These are phyloP conservation scores for Palythoa grandis DNA, from an alignment of 92 coral and sea anemone genomes.

Conservation along the genomic window DNA sequence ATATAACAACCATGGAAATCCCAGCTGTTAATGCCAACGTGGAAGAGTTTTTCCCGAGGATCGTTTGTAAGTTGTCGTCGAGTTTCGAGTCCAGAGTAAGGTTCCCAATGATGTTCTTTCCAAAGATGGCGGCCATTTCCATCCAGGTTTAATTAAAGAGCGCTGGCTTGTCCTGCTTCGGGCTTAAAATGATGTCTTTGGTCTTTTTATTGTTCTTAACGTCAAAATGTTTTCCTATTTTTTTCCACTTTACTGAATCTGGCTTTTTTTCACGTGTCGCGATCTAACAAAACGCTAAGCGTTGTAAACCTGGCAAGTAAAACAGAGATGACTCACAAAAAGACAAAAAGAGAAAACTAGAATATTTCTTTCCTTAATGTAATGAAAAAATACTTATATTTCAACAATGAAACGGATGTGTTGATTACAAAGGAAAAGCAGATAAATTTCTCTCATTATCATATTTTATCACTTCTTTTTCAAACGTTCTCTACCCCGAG, in stretches of 20 bases:
- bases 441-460: not conserved
- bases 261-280: too few species aligned
- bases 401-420: not conserved
- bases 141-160: not conserved
- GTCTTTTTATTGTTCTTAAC: too few species aligned
- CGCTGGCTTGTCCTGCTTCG: not conserved
- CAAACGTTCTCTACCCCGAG: too few species aligned
- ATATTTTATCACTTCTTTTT: not conserved
- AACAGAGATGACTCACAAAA: too few species aligned
- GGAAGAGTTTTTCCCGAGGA: not conserved
- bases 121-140: not conserved
- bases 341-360: too few species aligned
- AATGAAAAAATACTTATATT: not conserved
- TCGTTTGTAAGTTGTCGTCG: not conserved
- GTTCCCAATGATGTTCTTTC: constrained; percentile 2
- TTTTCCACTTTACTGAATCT: too few species aligned
- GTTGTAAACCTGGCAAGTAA: too few species aligned
- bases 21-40: not conserved
- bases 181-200: too few species aligned
- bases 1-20: not conserved
- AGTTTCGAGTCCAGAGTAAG: not conserved
- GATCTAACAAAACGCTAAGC: too few species aligned
- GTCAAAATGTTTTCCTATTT: too few species aligned
- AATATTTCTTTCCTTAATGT: too few species aligned
- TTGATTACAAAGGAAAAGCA: not conserved